Percentiles rank a stretch among this genome's conserved stretches.
Conservation (phyloP, 2,113 vertebrate species). For the Mormyrus lacerda region DNA sequence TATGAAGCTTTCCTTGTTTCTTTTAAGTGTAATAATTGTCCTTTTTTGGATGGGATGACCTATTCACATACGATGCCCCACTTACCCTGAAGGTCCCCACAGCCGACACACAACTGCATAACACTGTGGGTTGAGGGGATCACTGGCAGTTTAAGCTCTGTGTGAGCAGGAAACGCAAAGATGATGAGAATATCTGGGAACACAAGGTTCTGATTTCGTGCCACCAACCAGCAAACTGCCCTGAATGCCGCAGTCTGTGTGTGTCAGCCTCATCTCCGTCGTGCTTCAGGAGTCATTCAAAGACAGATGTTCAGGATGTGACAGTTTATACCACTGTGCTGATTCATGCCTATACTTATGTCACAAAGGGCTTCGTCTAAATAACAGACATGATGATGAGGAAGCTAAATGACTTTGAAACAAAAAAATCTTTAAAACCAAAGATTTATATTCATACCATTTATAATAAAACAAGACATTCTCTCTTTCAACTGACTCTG, state of each 20-base stretch:
- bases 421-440: not conserved
- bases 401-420: not conserved
- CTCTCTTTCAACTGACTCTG: not conserved
- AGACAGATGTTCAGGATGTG: conserved; percentile 6
- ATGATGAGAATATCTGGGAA: not conserved
- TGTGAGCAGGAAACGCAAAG: not conserved
- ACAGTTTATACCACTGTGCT: conserved; percentile 5
- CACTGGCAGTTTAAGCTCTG: not conserved
- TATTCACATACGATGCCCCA: not conserved
- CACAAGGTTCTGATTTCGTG: not conserved
- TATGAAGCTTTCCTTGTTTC: not conserved
- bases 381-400: not conserved
- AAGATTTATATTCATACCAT: not conserved
- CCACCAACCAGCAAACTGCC: not conserved
- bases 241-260: not conserved
- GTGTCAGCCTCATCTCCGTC: not conserved
- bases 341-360: not conserved
- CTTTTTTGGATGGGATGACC: not conserved
- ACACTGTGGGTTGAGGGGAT: not conserved
- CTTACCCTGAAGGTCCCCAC: not conserved
- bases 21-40: not conserved
- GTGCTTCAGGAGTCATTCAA: not conserved
- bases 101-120: not conserved
- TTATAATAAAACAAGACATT: not conserved
- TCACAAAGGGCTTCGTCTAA: not conserved